phyloP scores from a whole-genome alignment of 2,888 invertebrate species.

The Neocrepidodera transversa region DNA sequence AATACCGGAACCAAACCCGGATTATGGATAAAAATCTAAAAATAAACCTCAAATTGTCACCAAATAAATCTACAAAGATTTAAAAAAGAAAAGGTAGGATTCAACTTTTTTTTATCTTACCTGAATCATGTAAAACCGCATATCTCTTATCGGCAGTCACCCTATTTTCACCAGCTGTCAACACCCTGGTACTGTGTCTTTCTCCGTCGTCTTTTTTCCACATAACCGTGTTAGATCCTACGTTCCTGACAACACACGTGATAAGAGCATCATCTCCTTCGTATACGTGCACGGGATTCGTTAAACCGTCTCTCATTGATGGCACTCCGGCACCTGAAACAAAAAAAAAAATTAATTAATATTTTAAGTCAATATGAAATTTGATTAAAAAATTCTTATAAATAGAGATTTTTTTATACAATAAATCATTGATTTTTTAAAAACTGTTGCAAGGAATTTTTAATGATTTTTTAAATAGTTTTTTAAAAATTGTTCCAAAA shows the following conservation, averaged over 20 bases:
- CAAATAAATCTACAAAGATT: constrained; percentile 18
- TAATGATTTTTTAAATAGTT: too few relatives aligned
- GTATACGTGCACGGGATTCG: constrained; percentile 65
- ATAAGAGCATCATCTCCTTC: constrained; percentile 81
- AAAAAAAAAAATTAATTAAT: background rate
- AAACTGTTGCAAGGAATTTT: too few relatives aligned
- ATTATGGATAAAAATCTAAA: too few relatives aligned
- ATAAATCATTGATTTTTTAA: too few relatives aligned
- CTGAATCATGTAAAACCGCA: constrained; percentile 77
- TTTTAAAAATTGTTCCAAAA: too few relatives aligned
- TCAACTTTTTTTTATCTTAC: constrained; percentile 62
- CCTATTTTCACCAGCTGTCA: constrained; percentile 78
- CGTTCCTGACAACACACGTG: constrained; percentile 79
- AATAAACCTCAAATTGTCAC: constrained; percentile 16
- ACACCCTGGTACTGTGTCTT: constrained; percentile 63
- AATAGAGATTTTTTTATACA: too few relatives aligned
- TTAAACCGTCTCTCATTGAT: constrained; percentile 61
- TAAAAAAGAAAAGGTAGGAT: constrained; percentile 23
- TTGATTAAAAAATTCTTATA: too few relatives aligned
- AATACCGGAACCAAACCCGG: too few relatives aligned
- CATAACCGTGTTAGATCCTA: constrained; percentile 75
- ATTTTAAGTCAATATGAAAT: background rate
- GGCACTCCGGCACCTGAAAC: constrained; percentile 50
- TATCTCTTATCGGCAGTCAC: constrained; percentile 79
- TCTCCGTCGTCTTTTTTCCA: constrained; percentile 77